Evolutionary conservation across 2,113 vertebrate genomes (phyloP).

Genomic region (Pao palembangensis): DNA sequence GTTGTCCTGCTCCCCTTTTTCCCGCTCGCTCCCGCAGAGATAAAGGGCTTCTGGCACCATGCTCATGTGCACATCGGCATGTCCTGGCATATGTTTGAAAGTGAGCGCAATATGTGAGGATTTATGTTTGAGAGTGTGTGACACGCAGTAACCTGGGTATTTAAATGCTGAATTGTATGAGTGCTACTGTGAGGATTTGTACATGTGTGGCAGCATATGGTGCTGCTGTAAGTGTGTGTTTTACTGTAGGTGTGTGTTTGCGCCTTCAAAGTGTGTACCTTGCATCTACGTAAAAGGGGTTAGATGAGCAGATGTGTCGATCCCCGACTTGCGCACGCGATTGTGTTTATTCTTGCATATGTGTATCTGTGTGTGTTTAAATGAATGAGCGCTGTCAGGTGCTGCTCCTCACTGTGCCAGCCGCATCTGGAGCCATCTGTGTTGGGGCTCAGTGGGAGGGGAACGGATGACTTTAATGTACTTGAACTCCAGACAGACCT

Average conservation of each 20-base stretch:
- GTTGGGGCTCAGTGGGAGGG: constrained; percentile 64
- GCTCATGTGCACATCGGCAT: constrained; percentile 50
- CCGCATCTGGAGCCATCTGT: constrained; percentile 77
- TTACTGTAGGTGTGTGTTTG: constrained; percentile 47
- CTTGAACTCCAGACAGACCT: constrained; percentile 73
- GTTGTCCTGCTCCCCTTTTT: constrained; percentile 46
- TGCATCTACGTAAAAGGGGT: constrained; percentile 44
- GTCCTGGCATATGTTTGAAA: constrained; percentile 64
- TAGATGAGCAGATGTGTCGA: constrained; percentile 51
- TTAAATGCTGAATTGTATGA: constrained; percentile 67
- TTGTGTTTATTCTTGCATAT: constrained; percentile 10
- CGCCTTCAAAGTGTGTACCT: constrained; percentile 26
- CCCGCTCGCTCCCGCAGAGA: constrained; percentile 47
- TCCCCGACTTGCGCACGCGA: constrained; percentile 37
- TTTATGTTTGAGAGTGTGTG: constrained; percentile 48
- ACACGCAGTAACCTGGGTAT: constrained; percentile 61
- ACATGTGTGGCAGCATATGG: constrained; percentile 67
- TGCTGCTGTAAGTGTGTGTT: constrained; percentile 65
- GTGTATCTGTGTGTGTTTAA: constrained; percentile 38
- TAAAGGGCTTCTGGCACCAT: constrained; percentile 59
- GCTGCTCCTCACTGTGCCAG: constrained; percentile 70
- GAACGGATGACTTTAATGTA: constrained; percentile 68
- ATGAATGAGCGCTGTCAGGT: constrained; percentile 72
- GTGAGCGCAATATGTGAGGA: constrained; percentile 63
- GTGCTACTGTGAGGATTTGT: constrained; percentile 66